These are phyloP conservation scores for Limosa lapponica DNA, from an alignment of 2,797 vertebrate genomes.

Conservation along the genomic window DNA sequence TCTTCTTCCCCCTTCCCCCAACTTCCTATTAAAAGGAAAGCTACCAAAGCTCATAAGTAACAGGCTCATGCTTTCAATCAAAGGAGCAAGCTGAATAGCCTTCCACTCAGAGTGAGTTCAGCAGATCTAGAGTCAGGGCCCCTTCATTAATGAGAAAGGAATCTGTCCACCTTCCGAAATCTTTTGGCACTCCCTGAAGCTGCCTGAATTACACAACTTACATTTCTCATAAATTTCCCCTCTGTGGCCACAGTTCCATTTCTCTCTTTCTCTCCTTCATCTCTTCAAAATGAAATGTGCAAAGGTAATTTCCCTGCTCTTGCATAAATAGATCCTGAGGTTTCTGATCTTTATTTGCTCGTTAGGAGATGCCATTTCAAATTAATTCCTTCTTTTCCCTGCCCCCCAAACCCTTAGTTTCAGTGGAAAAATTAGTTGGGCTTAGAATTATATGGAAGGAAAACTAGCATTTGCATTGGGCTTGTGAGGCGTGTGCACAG, in stretches of 20 bases:
- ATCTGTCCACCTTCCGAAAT: conserved; percentile 48
- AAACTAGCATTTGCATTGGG: neutral
- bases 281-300: neutral
- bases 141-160: conserved; percentile 62
- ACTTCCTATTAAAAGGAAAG: neutral
- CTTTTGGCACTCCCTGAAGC: neutral
- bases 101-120: neutral
- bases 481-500: neutral
- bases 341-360: neutral
- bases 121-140: conserved; percentile 43
- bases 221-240: neutral
- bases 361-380: neutral
- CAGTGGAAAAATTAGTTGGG: neutral
- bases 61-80: conserved; percentile 30
- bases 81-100: conserved; percentile 31
- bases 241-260: neutral
- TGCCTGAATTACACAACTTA: neutral
- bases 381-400: neutral
- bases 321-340: neutral
- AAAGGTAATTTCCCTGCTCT: neutral
- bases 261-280: neutral
- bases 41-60: neutral
- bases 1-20: neutral
- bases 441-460: neutral
- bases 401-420: neutral